These are phyloP conservation scores for Chaetorhynchus papuensis DNA, from an alignment of 2,113 vertebrate species.

Conservation along the genomic window DNA sequence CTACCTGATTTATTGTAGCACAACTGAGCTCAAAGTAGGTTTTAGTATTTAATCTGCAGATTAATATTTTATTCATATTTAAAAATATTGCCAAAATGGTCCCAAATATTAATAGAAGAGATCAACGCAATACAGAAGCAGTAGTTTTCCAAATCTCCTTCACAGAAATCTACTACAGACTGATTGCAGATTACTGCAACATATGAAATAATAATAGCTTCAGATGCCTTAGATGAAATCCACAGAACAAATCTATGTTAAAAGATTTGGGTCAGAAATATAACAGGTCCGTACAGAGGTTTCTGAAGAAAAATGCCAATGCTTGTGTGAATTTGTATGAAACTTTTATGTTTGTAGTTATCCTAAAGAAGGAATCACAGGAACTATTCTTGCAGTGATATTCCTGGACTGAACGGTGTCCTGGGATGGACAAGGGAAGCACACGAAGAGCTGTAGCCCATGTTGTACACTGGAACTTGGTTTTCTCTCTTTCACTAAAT, in stretches of 20 bases:
- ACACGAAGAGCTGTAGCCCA: background rate
- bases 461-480: background rate
- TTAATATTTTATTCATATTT: conserved; percentile 26
- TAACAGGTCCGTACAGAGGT: background rate
- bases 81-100: background rate
- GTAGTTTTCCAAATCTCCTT: background rate
- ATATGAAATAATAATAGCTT: background rate
- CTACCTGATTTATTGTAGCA: background rate
- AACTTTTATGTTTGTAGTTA: background rate
- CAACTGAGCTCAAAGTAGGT: background rate
- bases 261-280: background rate
- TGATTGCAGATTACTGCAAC: background rate
- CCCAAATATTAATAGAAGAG: conserved; percentile 12
- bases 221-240: background rate
- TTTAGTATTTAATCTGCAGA: conserved; percentile 8
- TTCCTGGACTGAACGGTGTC: background rate
- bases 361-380: background rate
- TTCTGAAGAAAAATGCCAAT: background rate
- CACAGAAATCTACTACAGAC: background rate
- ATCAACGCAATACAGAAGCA: background rate
- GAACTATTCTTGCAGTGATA: background rate
- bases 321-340: background rate
- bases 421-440: background rate
- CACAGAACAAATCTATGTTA: background rate
- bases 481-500: background rate